A percentile compares a stretch with the other conserved stretches of the same genome.
Conservation (phyloP, 2,888 invertebrate genomes). For the Eumacrocentrus americanus region DNA sequence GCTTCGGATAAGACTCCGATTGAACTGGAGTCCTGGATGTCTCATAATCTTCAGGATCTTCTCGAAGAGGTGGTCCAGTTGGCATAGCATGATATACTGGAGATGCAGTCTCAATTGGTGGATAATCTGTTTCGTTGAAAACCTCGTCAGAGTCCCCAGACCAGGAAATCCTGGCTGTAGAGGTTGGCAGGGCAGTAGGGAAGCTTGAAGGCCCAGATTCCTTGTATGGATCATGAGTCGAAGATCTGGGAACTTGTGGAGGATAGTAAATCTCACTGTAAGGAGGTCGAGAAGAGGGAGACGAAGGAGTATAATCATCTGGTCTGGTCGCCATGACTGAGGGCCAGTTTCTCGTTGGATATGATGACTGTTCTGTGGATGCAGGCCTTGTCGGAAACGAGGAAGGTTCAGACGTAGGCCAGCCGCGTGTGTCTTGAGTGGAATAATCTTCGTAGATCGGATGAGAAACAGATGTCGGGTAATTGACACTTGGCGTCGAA, state of each 20-base stretch:
- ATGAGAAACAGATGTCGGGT: conserved; percentile 23
- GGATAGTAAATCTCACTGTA: conserved; percentile 19
- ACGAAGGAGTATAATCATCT: conserved; percentile 14
- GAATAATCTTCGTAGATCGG: conserved; percentile 12
- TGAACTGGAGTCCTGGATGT: conserved; percentile 3
- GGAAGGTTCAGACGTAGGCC: conserved; percentile 20
- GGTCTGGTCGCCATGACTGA: background rate
- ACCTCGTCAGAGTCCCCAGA: conserved; percentile 21
- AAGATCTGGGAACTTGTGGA: conserved; percentile 3
- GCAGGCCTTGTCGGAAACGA: conserved; percentile 1
- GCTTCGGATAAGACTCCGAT: no score
- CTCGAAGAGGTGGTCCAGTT: background rate
- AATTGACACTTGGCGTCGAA: conserved; percentile 10
- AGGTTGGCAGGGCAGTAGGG: background rate
- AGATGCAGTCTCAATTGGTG: conserved; percentile 12
- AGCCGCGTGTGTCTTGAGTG: conserved; percentile 2
- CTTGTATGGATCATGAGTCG: conserved; percentile 20
- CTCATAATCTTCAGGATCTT: background rate
- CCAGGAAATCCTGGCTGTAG: conserved; percentile 19
- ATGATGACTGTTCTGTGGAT: conserved; percentile 16
- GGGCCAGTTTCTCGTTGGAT: conserved; percentile 20
- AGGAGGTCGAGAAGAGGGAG: conserved; percentile 7
- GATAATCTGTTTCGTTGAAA: conserved; percentile 22
- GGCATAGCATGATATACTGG: background rate
- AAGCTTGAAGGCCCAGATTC: background rate